A percentile compares a stretch with the other conserved stretches of the same genome.
Evolutionary conservation across 2,888 invertebrate species (phyloP).

Genomic region (Fragum fragum): DNA sequence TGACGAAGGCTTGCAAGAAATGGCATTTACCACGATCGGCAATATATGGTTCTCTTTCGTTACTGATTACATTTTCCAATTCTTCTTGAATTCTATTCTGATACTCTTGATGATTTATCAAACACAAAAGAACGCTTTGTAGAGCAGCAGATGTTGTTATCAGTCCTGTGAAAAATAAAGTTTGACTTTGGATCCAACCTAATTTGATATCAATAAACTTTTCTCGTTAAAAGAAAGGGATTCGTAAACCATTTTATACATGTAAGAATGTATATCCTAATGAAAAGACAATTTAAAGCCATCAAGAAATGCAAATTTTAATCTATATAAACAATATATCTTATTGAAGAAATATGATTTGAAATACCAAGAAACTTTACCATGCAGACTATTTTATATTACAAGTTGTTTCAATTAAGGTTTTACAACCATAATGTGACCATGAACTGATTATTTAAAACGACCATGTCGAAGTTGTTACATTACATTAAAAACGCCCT

Average conservation of each 20-base stretch:
- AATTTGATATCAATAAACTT: neutral
- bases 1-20: neutral
- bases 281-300: neutral
- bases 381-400: no score
- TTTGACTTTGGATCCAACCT: neutral
- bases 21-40: neutral
- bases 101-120: conserved; percentile 3
- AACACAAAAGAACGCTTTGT: neutral
- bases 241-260: neutral
- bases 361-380: no score
- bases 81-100: neutral
- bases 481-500: neutral
- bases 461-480: no score
- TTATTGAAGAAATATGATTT: no score
- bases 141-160: neutral
- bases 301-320: no score
- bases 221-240: neutral
- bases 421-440: no score
- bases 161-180: neutral
- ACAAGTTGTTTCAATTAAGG: no score
- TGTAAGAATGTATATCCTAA: neutral
- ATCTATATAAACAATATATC: no score
- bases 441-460: no score
- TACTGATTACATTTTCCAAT: neutral
- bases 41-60: neutral